phyloP scores from a whole-genome alignment of 2,113 vertebrate genomes.

The Struthidea cinerea region DNA sequence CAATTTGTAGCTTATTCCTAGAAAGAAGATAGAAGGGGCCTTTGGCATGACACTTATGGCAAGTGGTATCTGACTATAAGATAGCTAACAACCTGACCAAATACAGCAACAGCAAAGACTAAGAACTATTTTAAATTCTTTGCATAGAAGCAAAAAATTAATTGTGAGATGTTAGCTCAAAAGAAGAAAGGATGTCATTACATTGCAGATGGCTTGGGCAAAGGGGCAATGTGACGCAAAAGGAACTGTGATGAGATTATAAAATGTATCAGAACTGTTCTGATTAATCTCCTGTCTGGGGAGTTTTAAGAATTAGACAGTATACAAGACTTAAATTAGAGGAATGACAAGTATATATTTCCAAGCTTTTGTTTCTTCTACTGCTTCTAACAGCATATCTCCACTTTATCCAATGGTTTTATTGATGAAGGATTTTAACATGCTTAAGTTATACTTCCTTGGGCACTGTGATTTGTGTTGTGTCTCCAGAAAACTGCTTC shows the following conservation, averaged over 20 bases:
- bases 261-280: not conserved
- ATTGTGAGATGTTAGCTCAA: not conserved
- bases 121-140: not conserved
- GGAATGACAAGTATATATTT: not conserved
- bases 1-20: not conserved
- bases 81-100: not conserved
- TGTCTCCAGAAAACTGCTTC: not conserved
- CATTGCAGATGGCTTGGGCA: not conserved
- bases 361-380: not conserved
- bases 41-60: not conserved
- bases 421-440: not conserved
- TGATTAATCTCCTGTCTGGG: not conserved
- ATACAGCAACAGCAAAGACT: not conserved
- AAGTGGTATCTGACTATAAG: not conserved
- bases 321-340: not conserved
- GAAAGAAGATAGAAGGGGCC: not conserved
- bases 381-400: not conserved
- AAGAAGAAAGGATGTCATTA: slow-evolving; percentile 1
- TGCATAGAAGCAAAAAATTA: not conserved
- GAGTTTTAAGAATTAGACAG: not conserved
- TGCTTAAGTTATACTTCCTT: not conserved
- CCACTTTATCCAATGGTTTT: not conserved
- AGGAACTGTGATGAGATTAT: not conserved
- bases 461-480: not conserved
- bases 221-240: not conserved